These are phyloP conservation scores for Graphium colonna DNA, from an alignment of 2,888 invertebrate species.

Conservation along the genomic window DNA sequence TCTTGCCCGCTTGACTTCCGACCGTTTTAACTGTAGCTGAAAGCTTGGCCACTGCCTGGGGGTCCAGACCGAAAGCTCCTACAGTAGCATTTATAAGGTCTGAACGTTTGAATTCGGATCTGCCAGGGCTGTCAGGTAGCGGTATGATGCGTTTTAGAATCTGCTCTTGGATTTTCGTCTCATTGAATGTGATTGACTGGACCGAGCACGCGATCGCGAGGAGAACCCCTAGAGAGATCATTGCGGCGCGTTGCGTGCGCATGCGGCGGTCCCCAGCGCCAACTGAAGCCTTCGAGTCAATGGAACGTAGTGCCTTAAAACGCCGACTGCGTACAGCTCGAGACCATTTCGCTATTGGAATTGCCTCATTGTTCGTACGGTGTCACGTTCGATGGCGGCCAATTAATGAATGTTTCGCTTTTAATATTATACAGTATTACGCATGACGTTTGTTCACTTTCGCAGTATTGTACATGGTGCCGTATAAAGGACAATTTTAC, in stretches of 20 bases:
- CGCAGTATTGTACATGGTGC: not conserved
- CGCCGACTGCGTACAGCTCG: constrained; percentile 29
- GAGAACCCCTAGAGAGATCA: constrained; percentile 47
- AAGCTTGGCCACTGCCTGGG: constrained; percentile 49
- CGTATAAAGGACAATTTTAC: not conserved
- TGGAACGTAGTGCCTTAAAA: constrained; percentile 29
- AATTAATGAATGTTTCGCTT: constrained; percentile 9
- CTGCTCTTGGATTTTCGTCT: constrained; percentile 46
- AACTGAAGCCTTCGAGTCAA: constrained; percentile 31
- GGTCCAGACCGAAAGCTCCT: constrained; percentile 46
- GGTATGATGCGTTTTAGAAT: constrained; percentile 43
- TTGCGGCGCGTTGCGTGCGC: constrained; percentile 55
- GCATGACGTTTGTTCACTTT: not conserved
- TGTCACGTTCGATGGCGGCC: constrained; percentile 9
- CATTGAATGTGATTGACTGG: constrained; percentile 42
- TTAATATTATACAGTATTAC: not conserved
- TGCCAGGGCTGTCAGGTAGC: constrained; percentile 36
- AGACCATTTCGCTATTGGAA: constrained; percentile 49
- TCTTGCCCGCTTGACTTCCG: constrained; percentile 14
- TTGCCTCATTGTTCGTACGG: constrained; percentile 39
- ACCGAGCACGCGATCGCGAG: constrained; percentile 56
- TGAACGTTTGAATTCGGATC: constrained; percentile 42
- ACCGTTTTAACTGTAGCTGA: constrained; percentile 40
- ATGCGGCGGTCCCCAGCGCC: constrained; percentile 46
- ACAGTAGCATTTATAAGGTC: constrained; percentile 35